Conservation (phyloP, 1,140 invertebrate genomes). For the Polyergus mexicanus region DNA sequence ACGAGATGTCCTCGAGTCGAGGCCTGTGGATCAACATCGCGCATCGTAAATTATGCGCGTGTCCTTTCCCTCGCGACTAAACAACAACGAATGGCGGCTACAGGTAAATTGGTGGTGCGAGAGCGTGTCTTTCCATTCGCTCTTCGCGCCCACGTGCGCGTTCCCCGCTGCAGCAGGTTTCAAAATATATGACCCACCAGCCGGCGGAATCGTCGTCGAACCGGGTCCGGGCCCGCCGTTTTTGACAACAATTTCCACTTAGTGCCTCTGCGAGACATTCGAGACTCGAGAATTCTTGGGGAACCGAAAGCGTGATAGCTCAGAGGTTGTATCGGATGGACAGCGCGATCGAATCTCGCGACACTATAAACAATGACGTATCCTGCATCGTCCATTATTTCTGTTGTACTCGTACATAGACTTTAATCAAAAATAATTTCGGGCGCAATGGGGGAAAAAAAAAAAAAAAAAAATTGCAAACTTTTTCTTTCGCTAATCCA, state of each 20-base stretch:
- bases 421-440: background rate
- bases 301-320: slow-evolving; percentile 42
- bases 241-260: slow-evolving; percentile 87
- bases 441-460: too few relatives aligned
- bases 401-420: background rate
- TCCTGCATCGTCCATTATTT: background rate
- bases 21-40: background rate
- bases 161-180: slow-evolving; percentile 62
- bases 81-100: slow-evolving; percentile 39
- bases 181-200: slow-evolving; percentile 72
- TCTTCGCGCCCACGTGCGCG: slow-evolving; percentile 71
- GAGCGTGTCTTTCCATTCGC: slow-evolving; percentile 53
- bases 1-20: background rate
- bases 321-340: slow-evolving; percentile 60
- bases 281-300: slow-evolving; percentile 63
- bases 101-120: slow-evolving; percentile 48
- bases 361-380: slow-evolving; percentile 30
- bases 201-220: slow-evolving; percentile 63
- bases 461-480: background rate
- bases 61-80: slow-evolving; percentile 4
- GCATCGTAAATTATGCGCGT: slow-evolving; percentile 22
- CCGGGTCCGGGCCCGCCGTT: slow-evolving; percentile 73
- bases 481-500: background rate
- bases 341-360: slow-evolving; percentile 60
- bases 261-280: slow-evolving; percentile 83